A percentile compares a stretch with the other conserved stretches of the same genome.
Conservation (phyloP, 2,888 invertebrate genomes). For the Ametastegia equiseti region DNA sequence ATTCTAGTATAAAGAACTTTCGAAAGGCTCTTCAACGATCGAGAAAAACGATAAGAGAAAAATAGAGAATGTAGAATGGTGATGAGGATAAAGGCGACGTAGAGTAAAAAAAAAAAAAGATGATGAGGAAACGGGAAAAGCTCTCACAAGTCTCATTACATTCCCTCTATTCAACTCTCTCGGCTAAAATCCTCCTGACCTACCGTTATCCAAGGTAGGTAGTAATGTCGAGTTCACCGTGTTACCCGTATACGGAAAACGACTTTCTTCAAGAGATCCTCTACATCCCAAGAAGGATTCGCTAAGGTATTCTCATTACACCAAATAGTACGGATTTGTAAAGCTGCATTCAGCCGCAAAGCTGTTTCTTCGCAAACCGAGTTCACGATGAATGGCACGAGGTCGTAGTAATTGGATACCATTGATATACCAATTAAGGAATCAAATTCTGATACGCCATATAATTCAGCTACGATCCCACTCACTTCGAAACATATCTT, state of each 20-base stretch:
- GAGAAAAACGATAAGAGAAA: neutral
- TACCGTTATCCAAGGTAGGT: conserved; percentile 27
- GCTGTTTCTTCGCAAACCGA: neutral
- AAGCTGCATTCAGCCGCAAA: conserved; percentile 29
- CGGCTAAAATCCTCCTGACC: conserved; percentile 44
- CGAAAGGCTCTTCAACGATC: conserved; percentile 3
- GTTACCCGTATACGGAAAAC: conserved; percentile 17
- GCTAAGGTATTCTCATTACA: conserved; percentile 37
- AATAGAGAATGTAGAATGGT: neutral
- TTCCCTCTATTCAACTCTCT: conserved; percentile 44
- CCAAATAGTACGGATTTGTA: conserved; percentile 23
- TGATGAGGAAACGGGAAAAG: neutral
- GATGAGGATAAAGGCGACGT: neutral
- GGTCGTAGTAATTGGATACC: conserved; percentile 17
- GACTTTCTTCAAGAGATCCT: conserved; percentile 9
- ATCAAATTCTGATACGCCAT: neutral
- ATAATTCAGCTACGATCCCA: neutral
- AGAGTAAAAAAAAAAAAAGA: neutral
- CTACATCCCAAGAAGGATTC: neutral
- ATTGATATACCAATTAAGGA: neutral
- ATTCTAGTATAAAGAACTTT: neutral
- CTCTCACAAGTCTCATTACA: conserved; percentile 42
- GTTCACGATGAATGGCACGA: neutral
- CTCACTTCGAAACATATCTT: neutral
- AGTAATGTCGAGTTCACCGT: neutral